Conservation (phyloP, 2,797 vertebrate species). For the Urocyon cinereoargenteus region DNA sequence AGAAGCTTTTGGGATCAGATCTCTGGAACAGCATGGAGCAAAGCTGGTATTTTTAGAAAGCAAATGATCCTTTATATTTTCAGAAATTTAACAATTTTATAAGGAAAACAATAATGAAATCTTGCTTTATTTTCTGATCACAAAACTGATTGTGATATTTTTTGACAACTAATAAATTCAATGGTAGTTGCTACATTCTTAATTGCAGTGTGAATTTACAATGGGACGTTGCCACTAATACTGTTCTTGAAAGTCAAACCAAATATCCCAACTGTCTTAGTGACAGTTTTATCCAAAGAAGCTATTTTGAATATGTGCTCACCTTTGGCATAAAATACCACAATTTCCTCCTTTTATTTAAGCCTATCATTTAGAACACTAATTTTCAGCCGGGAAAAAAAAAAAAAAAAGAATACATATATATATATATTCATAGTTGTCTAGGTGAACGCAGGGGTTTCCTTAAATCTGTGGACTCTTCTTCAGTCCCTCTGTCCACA, state of each 20-base stretch:
- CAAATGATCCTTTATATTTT: conserved; percentile 86
- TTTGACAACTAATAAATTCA: conserved; percentile 86
- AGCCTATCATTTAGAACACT: conserved; percentile 34
- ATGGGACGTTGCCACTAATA: conserved; percentile 80
- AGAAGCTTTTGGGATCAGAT: conserved; percentile 91
- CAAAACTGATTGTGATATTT: conserved; percentile 79
- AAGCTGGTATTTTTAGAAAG: conserved; percentile 93
- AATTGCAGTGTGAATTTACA: conserved; percentile 83
- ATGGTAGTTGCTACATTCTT: conserved; percentile 76
- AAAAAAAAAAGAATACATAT: neutral
- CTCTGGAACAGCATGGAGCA: conserved; percentile 92
- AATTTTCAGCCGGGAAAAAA: conserved; percentile 3
- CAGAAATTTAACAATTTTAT: conserved; percentile 74
- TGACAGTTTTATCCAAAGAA: conserved; percentile 90
- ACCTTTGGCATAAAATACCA: neutral
- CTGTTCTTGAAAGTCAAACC: conserved; percentile 78
- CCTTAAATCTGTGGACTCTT: neutral
- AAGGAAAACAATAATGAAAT: conserved; percentile 76
- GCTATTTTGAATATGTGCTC: conserved; percentile 84
- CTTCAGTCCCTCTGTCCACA: neutral
- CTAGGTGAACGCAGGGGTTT: neutral
- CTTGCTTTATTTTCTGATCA: conserved; percentile 70
- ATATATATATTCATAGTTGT: neutral
- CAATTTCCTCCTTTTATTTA: neutral
- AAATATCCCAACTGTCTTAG: conserved; percentile 86